Base-by-base conservation (phyloP, 2,113 vertebrate genomes). In the Eidolon helvum region DNA sequence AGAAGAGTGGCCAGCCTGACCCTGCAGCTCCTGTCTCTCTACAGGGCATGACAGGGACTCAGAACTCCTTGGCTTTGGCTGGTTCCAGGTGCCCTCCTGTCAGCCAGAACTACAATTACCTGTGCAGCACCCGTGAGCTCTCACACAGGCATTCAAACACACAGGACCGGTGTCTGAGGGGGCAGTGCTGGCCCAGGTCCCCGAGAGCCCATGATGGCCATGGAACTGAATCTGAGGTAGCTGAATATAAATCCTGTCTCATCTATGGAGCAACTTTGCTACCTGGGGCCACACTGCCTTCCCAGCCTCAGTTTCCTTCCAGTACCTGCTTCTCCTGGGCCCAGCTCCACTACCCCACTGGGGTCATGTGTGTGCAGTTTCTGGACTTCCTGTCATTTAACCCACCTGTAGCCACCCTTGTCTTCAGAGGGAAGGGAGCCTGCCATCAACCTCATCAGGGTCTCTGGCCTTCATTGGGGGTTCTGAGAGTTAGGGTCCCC, bases 261-360 rank as follows among this genome's bases (percentile, higher is more conserved):
- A 1, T 0, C 2, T 11, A 26, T 6, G 24, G 48, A 93, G 10
- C 57, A 75, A 2, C 65, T 0, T 0, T 4, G 18, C 22, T 10
- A 12, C 21, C 53, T 3, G 40, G 45, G 28, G 22, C 5, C 61
- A 7, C 0, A 0, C 5, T 35, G 7, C 15, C 50, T 33, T 24
- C 79, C 66, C 10, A 38, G 30, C 15, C 35, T 71, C 43, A 21
- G 40, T 28, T 59, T 48, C 63, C 33, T 65, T 24, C 35, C 16
- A 48, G 40, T 3, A n/a, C 7, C 14, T 2, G 22, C 7, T 78
- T 26, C 22, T 71, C 53, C 21, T 0, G 19, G 35, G 2, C 28
- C 26, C 24, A 33, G 59, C 30, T 35, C 40, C 30, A 14, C 2
- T n/a, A 10, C 12, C 89, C 53, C 14, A 8, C 22, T 3, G 2